Evolutionary conservation across 1,140 invertebrate genomes (phyloP).

Genomic region (Nasonia longicornis): DNA sequence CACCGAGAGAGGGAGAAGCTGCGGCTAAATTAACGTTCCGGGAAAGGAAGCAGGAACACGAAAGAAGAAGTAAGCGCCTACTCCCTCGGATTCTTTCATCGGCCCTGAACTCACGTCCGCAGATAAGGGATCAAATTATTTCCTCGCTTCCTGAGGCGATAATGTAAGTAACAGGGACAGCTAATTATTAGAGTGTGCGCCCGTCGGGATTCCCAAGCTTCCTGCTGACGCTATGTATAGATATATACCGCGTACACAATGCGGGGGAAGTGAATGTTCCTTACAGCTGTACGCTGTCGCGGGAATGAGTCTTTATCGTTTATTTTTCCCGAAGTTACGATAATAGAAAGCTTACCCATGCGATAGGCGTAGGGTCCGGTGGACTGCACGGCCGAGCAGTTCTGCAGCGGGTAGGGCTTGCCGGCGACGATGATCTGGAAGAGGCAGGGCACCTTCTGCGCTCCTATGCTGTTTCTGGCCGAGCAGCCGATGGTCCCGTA

Average conservation of each 20-base stretch:
- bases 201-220: not conserved
- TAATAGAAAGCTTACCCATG: conserved; percentile 54
- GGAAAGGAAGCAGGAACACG: not conserved
- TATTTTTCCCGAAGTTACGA: too few relatives aligned
- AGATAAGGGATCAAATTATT: conserved; percentile 41
- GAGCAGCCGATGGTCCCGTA: conserved; percentile 89
- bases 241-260: not conserved
- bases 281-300: not conserved
- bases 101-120: not conserved
- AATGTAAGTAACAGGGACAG: conserved; percentile 23
- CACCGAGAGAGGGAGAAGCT: too few relatives aligned
- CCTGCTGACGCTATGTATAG: not conserved
- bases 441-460: conserved; percentile 84
- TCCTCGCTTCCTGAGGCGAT: conserved; percentile 16
- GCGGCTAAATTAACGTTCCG: not conserved
- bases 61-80: too few relatives aligned
- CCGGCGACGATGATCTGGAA: conserved; percentile 78
- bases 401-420: conserved; percentile 86
- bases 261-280: not conserved
- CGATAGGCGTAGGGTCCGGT: conserved; percentile 61
- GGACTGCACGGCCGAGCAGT: conserved; percentile 79
- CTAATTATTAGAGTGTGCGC: conserved; percentile 34
- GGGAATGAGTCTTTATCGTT: too few relatives aligned
- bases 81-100: not conserved
- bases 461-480: conserved; percentile 83